Evolutionary conservation across 30 jellyfish, hydroid and myxozoan genomes (phyloP).

Genomic region (Aurelia aurita complex sp. Pacific): DNA sequence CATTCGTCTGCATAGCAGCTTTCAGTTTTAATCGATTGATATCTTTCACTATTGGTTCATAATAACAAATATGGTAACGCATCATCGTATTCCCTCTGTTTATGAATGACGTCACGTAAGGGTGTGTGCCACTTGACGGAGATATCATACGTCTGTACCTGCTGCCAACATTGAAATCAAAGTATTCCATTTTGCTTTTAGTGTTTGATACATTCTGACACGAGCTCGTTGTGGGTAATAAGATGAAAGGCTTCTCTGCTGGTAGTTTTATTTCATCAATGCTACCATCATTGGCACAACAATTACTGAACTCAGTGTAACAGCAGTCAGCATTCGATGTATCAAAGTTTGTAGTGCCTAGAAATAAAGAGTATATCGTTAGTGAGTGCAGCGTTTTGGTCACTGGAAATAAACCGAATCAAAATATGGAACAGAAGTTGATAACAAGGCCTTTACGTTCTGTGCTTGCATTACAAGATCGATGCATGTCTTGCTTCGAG

Average conservation of each 20-base stretch:
- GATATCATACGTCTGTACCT: neutral
- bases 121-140: conserved; percentile 46
- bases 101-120: neutral
- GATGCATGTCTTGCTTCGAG: too few species aligned
- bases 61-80: conserved; percentile 57
- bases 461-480: too few species aligned
- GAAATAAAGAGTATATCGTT: neutral
- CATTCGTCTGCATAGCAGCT: neutral
- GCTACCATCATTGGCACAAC: conserved; percentile 67
- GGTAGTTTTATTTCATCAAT: conserved; percentile 9
- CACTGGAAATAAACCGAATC: too few species aligned
- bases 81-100: neutral
- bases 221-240: conserved; percentile 41
- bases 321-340: conserved; percentile 44
- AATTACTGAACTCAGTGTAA: conserved; percentile 36
- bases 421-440: too few species aligned
- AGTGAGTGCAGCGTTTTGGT: too few species aligned
- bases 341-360: conserved; percentile 27
- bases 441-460: too few species aligned
- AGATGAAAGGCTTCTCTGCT: conserved; percentile 32
- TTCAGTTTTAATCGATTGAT: neutral
- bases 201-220: conserved; percentile 57
- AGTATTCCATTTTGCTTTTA: conserved; percentile 14
- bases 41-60: conserved; percentile 42
- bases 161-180: conserved; percentile 8